Percentiles rank a stretch among this genome's conserved stretches.
Conservation (phyloP, 2,888 invertebrate species). For the Oscheius myriophilus region DNA sequence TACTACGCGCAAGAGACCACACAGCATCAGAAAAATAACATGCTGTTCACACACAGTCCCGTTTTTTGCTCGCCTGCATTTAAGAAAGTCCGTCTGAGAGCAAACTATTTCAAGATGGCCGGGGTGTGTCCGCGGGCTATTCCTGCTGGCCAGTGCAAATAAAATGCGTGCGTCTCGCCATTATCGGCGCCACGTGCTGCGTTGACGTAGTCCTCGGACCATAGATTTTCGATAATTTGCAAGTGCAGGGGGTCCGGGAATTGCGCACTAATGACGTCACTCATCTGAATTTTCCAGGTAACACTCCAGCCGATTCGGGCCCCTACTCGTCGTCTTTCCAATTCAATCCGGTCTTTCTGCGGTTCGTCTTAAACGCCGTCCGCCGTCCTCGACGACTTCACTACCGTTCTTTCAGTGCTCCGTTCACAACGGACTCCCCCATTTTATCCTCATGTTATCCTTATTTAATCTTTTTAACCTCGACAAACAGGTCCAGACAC, state of each 20-base stretch:
- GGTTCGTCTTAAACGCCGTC: constrained; percentile 17
- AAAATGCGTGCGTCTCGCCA: constrained; percentile 25
- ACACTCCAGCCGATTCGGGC: constrained; percentile 5
- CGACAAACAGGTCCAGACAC: too few species aligned
- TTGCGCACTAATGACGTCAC: constrained; percentile 6
- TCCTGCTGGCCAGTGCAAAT: constrained; percentile 18
- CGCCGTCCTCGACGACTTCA: constrained; percentile 21
- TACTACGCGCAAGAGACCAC: too few species aligned
- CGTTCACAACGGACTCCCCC: constrained; percentile 26
- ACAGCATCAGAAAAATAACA: too few species aligned
- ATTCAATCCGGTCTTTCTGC: constrained; percentile 11
- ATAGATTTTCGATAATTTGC: constrained; percentile 21
- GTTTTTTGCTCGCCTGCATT: too few species aligned
- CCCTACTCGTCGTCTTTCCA: constrained; percentile 20
- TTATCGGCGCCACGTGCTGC: constrained; percentile 27
- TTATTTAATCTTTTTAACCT: too few species aligned
- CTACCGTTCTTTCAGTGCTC: constrained; percentile 30
- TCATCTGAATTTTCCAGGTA: constrained; percentile 8
- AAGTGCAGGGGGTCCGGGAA: constrained; percentile 8
- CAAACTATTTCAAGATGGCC: too few species aligned
- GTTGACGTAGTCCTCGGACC: constrained; percentile 18
- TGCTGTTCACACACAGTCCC: too few species aligned
- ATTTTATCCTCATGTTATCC: not conserved
- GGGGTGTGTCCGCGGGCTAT: constrained; percentile 3
- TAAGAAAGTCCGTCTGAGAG: too few species aligned